A percentile compares a stretch with the other conserved stretches of the same genome.
Conservation (phyloP, 2,888 invertebrate species). For the Melikaiella ostensackeni region DNA sequence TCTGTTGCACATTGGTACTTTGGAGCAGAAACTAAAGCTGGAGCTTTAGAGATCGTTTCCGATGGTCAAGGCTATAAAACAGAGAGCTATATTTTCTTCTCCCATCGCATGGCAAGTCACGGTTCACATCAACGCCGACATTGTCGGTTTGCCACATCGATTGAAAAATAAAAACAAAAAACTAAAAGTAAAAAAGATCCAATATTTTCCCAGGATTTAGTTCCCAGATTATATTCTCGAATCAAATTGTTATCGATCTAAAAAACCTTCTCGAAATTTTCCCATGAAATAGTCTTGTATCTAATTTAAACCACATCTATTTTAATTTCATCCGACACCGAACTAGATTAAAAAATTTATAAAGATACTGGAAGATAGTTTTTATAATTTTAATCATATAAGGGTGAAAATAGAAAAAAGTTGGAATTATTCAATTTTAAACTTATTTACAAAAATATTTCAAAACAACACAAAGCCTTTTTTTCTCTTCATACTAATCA, state of each 20-base stretch:
- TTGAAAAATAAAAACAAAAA: conserved; percentile 9
- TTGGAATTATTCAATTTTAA: too few species aligned
- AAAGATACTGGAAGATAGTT: too few species aligned
- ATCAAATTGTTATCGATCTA: background rate
- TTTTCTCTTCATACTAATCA: too few species aligned
- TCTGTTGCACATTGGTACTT: conserved; percentile 22
- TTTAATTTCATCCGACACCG: too few species aligned
- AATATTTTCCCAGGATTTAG: background rate
- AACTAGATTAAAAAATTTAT: too few species aligned
- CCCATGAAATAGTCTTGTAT: background rate
- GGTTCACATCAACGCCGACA: conserved; percentile 33
- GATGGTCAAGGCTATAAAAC: conserved; percentile 22
- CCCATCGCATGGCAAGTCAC: conserved; percentile 13
- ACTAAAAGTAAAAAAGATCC: background rate
- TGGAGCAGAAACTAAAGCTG: conserved; percentile 23
- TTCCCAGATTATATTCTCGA: conserved; percentile 12
- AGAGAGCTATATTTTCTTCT: conserved; percentile 19
- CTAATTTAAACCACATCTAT: background rate
- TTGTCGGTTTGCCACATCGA: conserved; percentile 26
- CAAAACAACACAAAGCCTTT: too few species aligned
- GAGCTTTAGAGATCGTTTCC: conserved; percentile 23
- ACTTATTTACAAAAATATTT: too few species aligned
- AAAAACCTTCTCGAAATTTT: background rate
- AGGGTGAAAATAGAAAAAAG: too few species aligned
- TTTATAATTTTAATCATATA: too few species aligned